Evolutionary conservation across 2,888 invertebrate species (phyloP).

Genomic region (Leptopilina myrica): DNA sequence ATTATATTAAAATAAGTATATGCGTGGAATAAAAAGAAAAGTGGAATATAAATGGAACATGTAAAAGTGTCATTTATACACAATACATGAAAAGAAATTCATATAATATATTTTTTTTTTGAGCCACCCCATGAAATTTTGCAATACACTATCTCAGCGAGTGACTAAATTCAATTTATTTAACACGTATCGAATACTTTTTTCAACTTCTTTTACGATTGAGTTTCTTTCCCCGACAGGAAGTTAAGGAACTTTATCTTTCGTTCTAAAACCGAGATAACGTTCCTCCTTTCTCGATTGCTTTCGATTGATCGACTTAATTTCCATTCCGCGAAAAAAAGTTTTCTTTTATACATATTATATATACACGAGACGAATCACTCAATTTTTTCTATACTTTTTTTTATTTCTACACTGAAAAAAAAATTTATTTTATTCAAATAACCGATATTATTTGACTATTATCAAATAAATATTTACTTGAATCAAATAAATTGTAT

Average conservation of each 20-base stretch:
- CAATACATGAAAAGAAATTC: not conserved
- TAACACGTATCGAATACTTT: constrained; percentile 23
- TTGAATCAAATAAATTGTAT: too few species aligned
- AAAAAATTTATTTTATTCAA: too few species aligned
- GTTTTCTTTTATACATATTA: not conserved
- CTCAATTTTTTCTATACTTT: too few species aligned
- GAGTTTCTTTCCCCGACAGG: constrained; percentile 22
- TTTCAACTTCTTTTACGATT: constrained; percentile 20
- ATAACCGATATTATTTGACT: too few species aligned
- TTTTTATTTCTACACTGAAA: too few species aligned
- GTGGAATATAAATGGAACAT: too few species aligned
- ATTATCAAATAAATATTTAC: too few species aligned
- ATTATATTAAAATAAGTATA: too few species aligned
- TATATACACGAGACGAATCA: not conserved
- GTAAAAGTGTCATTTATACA: too few species aligned
- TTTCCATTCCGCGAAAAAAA: constrained; percentile 18
- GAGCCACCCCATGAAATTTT: not conserved
- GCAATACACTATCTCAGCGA: constrained; percentile 12
- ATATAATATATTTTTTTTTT: not conserved
- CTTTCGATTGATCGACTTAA: constrained; percentile 18
- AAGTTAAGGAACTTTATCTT: constrained; percentile 37
- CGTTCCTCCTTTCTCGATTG: constrained; percentile 21
- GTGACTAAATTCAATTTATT: constrained; percentile 35
- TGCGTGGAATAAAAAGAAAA: too few species aligned
- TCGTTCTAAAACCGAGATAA: constrained; percentile 36